Evolutionary conservation across 2,797 vertebrate species (phyloP).

Genomic region (Smutsia temminckii): DNA sequence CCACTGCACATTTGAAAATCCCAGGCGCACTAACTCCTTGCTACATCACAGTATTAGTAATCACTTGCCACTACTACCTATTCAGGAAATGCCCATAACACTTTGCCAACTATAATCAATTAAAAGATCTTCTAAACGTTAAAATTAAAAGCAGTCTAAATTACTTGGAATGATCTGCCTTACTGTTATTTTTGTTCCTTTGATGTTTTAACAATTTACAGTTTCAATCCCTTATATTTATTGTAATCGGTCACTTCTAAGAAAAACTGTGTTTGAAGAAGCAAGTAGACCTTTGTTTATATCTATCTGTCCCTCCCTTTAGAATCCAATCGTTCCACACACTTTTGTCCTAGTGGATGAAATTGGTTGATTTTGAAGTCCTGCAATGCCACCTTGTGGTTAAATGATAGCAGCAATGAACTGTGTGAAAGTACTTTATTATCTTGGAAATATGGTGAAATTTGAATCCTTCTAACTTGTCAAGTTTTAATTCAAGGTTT

Average conservation of each 20-base stretch:
- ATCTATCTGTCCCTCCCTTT: not conserved
- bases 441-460: not conserved
- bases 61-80: not conserved
- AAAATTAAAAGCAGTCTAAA: not conserved
- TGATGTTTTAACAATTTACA: not conserved
- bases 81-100: not conserved
- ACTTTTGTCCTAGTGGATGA: rapidly evolving
- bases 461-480: not conserved
- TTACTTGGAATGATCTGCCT: not conserved
- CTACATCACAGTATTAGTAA: not conserved
- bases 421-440: not conserved
- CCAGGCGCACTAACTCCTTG: not conserved
- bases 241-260: not conserved
- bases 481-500: conserved; percentile 7
- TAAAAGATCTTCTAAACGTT: not conserved
- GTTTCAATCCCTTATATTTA: not conserved
- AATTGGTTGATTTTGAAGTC: conserved; percentile 48
- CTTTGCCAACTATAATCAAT: not conserved
- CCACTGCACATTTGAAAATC: not conserved
- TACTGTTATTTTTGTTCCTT: not conserved
- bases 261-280: not conserved
- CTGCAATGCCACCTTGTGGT: conserved; percentile 78
- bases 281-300: not conserved
- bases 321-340: not conserved
- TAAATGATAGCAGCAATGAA: not conserved